Base-by-base conservation (phyloP, 2,888 invertebrate genomes). In the Meganola albula region DNA sequence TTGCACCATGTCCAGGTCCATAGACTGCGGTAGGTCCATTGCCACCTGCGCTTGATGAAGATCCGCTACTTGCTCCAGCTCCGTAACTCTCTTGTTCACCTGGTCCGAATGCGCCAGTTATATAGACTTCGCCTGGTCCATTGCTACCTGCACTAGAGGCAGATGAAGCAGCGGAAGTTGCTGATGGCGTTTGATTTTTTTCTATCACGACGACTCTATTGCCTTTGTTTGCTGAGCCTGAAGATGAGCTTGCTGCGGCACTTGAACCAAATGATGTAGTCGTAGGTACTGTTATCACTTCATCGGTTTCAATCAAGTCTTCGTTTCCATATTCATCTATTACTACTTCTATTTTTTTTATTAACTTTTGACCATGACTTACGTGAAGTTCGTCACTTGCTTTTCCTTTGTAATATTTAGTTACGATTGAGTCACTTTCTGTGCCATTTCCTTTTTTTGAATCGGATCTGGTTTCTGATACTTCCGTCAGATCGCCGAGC, bases 321-420 rank as follows among this genome's bases (percentile, higher is more conserved):
- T 73, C 65, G 7, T 63, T 48, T 2, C 79, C 82, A 0, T 23
- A 8, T 1, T 51, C 57, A 31, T 77, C 74, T 1, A 44, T 41
- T 10, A 53, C 57, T 1, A 75, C 62, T 1, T 52, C 44, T 72
- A 43, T 0, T 43, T 66, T 40, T 50, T 54, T 2, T 60, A 46
- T 10, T 59, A 38, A 23, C 58, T 63, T 27, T 67, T 64, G 27
- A 57, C 1, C 47, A 39, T 8, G 55, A 35, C 12, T 50, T 38
- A 6, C 33, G 37, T 16, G 42, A 1, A 16, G 20, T 5, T 24
- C 34, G 2, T 55, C 35, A 26, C 53, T 47, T 39, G 58, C 53
- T 65, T 26, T 51, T 48, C 31, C 64, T 66, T 10, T 31, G 34
- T 3, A 41, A 39, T 2, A 41, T 64, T 30, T 39, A 44, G 31